A percentile compares a stretch with the other conserved stretches of the same genome.
Evolutionary conservation across 2,113 vertebrate species (phyloP).

Genomic region (Amazona guildingii): DNA sequence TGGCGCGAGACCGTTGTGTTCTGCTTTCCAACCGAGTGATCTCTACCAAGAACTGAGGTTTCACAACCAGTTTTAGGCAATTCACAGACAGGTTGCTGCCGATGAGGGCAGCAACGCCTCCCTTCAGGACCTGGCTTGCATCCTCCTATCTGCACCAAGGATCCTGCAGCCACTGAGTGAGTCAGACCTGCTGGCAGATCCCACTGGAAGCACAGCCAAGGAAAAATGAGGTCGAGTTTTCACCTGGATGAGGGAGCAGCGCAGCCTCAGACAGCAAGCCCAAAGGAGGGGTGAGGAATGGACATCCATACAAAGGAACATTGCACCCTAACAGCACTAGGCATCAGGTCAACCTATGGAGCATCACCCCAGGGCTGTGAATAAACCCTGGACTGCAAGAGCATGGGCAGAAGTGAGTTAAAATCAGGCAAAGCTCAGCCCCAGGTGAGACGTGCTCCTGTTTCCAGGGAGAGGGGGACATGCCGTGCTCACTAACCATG

Average conservation of each 20-base stretch:
- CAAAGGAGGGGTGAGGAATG: background rate
- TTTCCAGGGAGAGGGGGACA: background rate
- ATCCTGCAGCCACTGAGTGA: background rate
- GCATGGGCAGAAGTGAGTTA: background rate
- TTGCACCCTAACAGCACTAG: background rate
- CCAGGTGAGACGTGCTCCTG: background rate
- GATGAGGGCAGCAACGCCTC: conserved; percentile 21
- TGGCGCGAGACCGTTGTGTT: rapidly evolving
- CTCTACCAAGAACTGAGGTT: background rate
- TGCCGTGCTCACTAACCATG: rapidly evolving
- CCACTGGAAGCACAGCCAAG: background rate
- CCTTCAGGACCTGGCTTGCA: conserved; percentile 35
- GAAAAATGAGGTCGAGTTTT: background rate
- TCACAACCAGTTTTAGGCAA: background rate
- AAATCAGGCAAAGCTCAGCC: background rate
- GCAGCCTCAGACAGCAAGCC: background rate
- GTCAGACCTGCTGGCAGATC: conserved; percentile 20
- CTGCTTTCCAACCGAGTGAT: background rate
- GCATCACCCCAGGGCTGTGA: background rate
- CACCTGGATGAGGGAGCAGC: background rate
- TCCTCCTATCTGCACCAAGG: background rate
- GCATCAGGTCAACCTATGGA: background rate
- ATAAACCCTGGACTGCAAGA: background rate
- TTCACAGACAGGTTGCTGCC: background rate
- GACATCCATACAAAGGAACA: background rate